Base-by-base conservation (phyloP, 2,888 invertebrate species). In the Agrotis clavis region DNA sequence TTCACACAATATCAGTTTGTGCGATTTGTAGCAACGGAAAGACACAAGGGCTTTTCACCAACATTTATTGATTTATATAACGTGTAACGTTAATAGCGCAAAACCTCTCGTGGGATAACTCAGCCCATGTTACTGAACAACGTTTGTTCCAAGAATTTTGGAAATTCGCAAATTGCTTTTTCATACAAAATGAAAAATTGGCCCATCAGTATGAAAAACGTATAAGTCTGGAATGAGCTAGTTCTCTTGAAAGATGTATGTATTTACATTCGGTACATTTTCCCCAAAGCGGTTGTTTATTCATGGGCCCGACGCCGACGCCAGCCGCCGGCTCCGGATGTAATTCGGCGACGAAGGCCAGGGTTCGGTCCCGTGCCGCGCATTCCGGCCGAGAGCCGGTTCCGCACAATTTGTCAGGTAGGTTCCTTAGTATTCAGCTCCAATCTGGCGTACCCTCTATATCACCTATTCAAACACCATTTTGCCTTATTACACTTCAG, bases 321-420 rank as follows among this genome's bases (percentile, higher is more conserved):
- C n/a, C n/a, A n/a, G n/a, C n/a, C 35, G 50, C 57, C 71, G 56
- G 68, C 51, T 51, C 71, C 84, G 84, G 83, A 79, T 79, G 50
- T 82, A 67, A 72, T 77, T 76, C 57, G 64, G 69, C 64, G 64
- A 54, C 69, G 74, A 79, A 85, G 85, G 87, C 81, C 85, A 67
- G 77, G 73, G 75, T 79, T 81, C 60, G 67, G 70, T 67, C 62
- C 83, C 69, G 75, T 64, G 76, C 67, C 64, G 63, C 56, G 66
- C 69, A 76, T 74, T 50, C 73, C 61, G 19, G 57, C 56, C 71
- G 71, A 59, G 25, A 25, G 35, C 41, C 35, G 25, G 69, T 71
- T 77, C 67, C 71, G 67, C 68, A 53, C 75, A 71, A 71, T 79
- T 82, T 75, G 66, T 68, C 63, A 56, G 56, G 56, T 60, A 19